Evolutionary conservation across 64 coral and sea anemone species (phyloP), one percentile per base, ranked within the genome.

Genomic region (Montipora foliosa): DNA sequence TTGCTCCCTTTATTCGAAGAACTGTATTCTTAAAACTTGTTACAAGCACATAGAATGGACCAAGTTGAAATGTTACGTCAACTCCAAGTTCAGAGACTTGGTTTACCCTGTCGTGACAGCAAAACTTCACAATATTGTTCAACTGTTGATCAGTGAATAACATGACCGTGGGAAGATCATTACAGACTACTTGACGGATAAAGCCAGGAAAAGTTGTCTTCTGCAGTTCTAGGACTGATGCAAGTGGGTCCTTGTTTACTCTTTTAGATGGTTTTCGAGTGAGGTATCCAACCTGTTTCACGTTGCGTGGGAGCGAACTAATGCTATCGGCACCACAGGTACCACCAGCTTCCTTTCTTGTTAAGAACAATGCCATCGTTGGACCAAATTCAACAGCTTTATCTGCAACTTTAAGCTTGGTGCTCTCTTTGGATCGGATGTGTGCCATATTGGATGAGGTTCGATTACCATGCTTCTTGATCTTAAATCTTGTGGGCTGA

Each of bases 31-130:
- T 92, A 53, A 71, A 95, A 16, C 89, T 80, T 24, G 94, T 92
- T 76, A 95, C 88, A 60, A 95, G 93, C 9, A 95, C 70, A 78
- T 95, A 95, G 74, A 90, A 95, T 8, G 88, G 93, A 16, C 80
- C 93, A 5, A 95, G 74, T 37, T 94, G 93, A 46, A 90, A 95
- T 44, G 83, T 95, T 20, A 88, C 17, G 24, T 91, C 94, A 14
- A 91, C 83, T 13, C 94, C 77, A 58, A 92, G 84, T 67, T 95
- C 89, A 24, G 89, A 95, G 17, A 95, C 89, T 12, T 49, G 62
- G 10, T 75, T 49, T 74, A 61, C 74, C 67, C 90, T 91, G 2
- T 92, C 11, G 15, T 80, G 52, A 51, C 90, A 95, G 57, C 94
- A 95, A 62, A 91, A 95, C n/a, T 67, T 80, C 13, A 95, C 77